These are phyloP conservation scores for Cryptocephalus primarius DNA, from an alignment of 2,888 invertebrate species.

Conservation along the genomic window DNA sequence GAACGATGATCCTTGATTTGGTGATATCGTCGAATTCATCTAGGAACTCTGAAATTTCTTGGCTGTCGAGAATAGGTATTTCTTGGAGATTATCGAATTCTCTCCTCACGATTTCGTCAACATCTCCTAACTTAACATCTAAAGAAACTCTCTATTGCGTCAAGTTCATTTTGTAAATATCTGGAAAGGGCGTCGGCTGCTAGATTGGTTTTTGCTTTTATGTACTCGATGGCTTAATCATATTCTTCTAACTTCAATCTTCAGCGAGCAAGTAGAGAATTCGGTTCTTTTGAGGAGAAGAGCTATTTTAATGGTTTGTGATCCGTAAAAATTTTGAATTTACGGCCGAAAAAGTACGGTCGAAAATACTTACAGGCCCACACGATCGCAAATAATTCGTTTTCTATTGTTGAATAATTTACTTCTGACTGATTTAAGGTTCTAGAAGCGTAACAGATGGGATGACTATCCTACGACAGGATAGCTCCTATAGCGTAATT, in stretches of 20 bases:
- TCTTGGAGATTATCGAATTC: too few species aligned
- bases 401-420: conserved; percentile 13
- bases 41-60: not conserved
- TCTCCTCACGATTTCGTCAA: too few species aligned
- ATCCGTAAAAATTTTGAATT: conserved; percentile 9
- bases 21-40: not conserved
- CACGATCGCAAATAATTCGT: conserved; percentile 9
- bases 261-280: too few species aligned
- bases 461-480: not conserved
- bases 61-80: not conserved
- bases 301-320: conserved; percentile 12
- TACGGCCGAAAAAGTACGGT: conserved; percentile 8
- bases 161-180: not conserved
- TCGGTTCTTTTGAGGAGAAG: conserved; percentile 6
- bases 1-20: not conserved
- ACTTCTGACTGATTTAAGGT: conserved; percentile 10
- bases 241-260: too few species aligned
- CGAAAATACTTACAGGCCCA: conserved; percentile 8
- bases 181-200: conserved; percentile 3
- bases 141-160: conserved; percentile 3
- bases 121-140: not conserved
- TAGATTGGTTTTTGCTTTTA: conserved; percentile 1
- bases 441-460: conserved; percentile 7
- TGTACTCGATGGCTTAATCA: conserved; percentile 3
- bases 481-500: conserved; percentile 5